Percentiles rank a stretch among this genome's conserved stretches.
Conservation (phyloP, 2,113 vertebrate species). For the Charina bottae region DNA sequence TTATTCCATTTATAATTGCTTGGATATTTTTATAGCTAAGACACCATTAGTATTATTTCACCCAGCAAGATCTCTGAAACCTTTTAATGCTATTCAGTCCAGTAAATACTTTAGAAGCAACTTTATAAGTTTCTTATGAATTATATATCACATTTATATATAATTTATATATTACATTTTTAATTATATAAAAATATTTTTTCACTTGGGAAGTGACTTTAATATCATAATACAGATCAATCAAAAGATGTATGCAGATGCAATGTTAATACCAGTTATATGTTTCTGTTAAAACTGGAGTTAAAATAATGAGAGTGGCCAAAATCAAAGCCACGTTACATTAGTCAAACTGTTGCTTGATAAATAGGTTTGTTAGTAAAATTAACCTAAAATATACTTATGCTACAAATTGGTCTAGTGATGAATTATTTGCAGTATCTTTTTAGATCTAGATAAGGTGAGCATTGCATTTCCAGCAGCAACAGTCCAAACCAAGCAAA, state of each 20-base stretch:
- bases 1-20: neutral
- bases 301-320: neutral
- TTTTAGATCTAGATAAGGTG: constrained; percentile 40
- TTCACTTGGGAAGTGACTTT: neutral
- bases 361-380: neutral
- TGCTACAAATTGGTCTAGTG: neutral
- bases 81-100: constrained; percentile 17
- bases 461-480: neutral
- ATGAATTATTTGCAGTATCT: neutral
- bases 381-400: fast-evolving
- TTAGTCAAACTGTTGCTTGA: neutral
- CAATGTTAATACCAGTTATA: neutral
- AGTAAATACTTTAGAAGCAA: constrained; percentile 8
- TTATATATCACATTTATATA: neutral
- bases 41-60: neutral
- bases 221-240: constrained; percentile 4
- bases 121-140: neutral
- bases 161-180: neutral
- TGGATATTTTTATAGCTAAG: neutral
- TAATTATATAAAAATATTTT: neutral
- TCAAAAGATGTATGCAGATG: neutral
- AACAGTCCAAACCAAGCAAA: neutral
- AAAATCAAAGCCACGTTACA: neutral
- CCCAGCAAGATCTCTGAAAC: constrained; percentile 3
- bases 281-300: neutral